Evolutionary conservation across 2,888 invertebrate genomes (phyloP).

Genomic region (Ecliptopera silaceata): DNA sequence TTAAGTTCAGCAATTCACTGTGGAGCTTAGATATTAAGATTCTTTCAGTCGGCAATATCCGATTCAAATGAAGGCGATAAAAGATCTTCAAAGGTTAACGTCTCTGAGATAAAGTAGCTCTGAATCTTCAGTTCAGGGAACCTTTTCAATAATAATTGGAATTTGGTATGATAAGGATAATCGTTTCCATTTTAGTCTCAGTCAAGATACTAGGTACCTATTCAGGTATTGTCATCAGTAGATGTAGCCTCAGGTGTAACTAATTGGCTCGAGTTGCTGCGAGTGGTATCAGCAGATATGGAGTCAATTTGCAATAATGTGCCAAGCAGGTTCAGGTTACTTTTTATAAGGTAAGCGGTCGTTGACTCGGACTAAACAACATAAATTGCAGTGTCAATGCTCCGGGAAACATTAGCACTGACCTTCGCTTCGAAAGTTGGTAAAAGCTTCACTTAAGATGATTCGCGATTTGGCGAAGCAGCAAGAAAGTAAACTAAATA

Average conservation of each 20-base stretch:
- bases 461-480: not conserved
- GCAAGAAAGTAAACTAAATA: not conserved
- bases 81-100: slow-evolving; percentile 9
- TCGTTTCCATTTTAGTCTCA: not conserved
- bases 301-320: slow-evolving; percentile 75
- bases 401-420: slow-evolving; percentile 49
- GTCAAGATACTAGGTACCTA: slow-evolving; percentile 19
- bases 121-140: slow-evolving; percentile 8
- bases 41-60: slow-evolving; percentile 13
- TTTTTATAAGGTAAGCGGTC: slow-evolving; percentile 70
- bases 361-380: slow-evolving; percentile 69
- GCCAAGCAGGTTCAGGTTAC: slow-evolving; percentile 67
- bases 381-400: slow-evolving; percentile 58
- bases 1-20: slow-evolving; percentile 4
- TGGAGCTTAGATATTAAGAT: slow-evolving; percentile 3
- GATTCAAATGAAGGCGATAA: slow-evolving; percentile 23
- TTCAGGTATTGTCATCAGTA: slow-evolving; percentile 26
- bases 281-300: slow-evolving; percentile 62
- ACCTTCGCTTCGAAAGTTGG: slow-evolving; percentile 39
- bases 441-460: not conserved
- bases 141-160: slow-evolving; percentile 17
- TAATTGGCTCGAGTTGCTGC: slow-evolving; percentile 29
- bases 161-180: not conserved
- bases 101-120: slow-evolving; percentile 9
- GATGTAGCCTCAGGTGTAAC: slow-evolving; percentile 24